Evolutionary conservation across 2,797 vertebrate species (phyloP), one percentile per base, ranked within the genome.

Genomic region (Anguilla marmorata): DNA sequence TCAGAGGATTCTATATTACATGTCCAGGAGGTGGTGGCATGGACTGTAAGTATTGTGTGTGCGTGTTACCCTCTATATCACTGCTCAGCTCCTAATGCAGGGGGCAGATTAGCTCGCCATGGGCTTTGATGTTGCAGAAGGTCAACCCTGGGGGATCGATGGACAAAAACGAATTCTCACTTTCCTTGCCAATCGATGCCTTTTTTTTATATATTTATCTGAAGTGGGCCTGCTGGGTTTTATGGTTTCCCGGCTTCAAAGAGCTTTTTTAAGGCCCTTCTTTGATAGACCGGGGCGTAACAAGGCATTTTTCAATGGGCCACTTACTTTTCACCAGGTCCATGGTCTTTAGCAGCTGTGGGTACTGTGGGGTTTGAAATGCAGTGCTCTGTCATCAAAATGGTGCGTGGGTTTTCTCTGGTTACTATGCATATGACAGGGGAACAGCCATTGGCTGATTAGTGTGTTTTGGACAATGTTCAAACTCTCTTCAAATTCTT

Each of bases 61-160:
- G 94, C 96, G 93, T 94, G 92, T 93, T 93, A 95, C 80, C 79
- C 33, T 80, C 86, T 66, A 84, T 87, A 84, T 37, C 37, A 52
- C 12, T 88, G 96, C 95, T 92, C 91, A 89, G 93, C 96, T 96
- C 96, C 95, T 97, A 96, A 97, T 96, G 96, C 96, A 93, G 96
- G 96, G 97, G 97, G 97, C 97, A 97, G 97, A 97, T 97, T 97
- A 97, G 96, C 97, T 97, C 93, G 94, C 94, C 95, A 94, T 96
- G 97, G 96, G 96, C 96, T 98, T 97, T 98, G 97, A 97, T 97
- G 96, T 95, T 97, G 92, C 92, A 94, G 97, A 98, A 98, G 97
- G 97, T 98, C 97, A 98, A 96, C 91, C 91, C 91, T 16, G 93
- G 93, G 95, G 95, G 97, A 99, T 99, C 96, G 95, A 98, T 98